Percentiles rank a stretch among this genome's conserved stretches.
Conservation (phyloP, 2,113 vertebrate genomes). For the Catharus minimus region DNA sequence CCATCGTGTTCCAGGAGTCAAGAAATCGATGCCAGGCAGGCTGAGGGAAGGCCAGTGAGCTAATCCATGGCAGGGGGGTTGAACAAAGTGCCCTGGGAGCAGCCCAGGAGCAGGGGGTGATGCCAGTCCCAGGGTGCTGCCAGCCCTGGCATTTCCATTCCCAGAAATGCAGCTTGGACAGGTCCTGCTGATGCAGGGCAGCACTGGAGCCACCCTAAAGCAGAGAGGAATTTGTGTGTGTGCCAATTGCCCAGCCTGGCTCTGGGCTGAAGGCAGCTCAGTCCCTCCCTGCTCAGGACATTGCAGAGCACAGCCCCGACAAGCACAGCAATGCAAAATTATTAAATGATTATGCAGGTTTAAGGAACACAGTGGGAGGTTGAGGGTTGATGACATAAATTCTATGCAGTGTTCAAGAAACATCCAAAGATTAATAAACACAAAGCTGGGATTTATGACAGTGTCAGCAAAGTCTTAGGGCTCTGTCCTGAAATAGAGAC, state of each 20-base stretch:
- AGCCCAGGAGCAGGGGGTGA: not conserved
- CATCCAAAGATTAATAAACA: conserved; percentile 26
- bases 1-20: not conserved
- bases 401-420: not conserved
- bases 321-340: not conserved
- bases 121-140: not conserved
- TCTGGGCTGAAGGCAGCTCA: not conserved
- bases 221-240: not conserved
- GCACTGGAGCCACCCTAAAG: fast-evolving
- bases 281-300: not conserved
- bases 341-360: not conserved
- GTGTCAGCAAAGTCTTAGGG: conserved; percentile 15
- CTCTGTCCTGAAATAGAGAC: conserved; percentile 53
- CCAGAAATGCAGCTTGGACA: not conserved
- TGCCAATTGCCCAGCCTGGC: too few relatives aligned
- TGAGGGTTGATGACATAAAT: not conserved
- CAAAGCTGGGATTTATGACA: conserved; percentile 39
- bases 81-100: not conserved
- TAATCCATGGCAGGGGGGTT: not conserved
- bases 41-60: not conserved
- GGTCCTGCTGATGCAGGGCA: not conserved
- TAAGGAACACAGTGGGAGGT: conserved; percentile 11
- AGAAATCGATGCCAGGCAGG: not conserved
- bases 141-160: not conserved
- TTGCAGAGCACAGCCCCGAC: not conserved